Evolutionary conservation across 2,888 invertebrate genomes (phyloP).

Genomic region (Synergus umbraculus): DNA sequence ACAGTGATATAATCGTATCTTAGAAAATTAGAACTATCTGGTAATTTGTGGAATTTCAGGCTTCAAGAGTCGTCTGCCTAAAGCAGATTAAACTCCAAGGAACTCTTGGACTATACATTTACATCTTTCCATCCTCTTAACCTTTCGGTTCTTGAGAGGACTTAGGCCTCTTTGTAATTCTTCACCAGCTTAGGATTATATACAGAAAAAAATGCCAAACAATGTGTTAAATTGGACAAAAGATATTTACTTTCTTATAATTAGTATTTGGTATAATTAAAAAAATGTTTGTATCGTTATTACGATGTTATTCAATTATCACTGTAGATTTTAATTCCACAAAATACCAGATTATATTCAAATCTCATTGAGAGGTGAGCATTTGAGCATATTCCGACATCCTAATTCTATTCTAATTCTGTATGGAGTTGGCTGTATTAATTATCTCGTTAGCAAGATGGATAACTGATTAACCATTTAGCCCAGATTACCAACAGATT

Average conservation of each 20-base stretch:
- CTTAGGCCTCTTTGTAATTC: conserved; percentile 7
- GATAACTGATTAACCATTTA: conserved; percentile 26
- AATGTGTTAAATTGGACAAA: background rate
- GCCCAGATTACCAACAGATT: conserved; percentile 21
- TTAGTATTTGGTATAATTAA: background rate
- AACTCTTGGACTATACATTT: background rate
- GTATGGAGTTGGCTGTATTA: background rate
- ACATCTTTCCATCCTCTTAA: conserved; percentile 10
- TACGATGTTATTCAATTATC: background rate
- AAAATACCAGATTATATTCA: conserved; percentile 6
- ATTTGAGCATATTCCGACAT: background rate
- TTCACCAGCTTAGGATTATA: background rate
- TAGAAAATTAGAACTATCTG: conserved; percentile 19
- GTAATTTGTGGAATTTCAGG: conserved; percentile 36
- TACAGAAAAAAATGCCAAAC: background rate
- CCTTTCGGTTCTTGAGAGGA: background rate
- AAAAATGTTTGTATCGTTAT: background rate
- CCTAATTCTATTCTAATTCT: conserved; percentile 10
- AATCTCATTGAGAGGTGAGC: background rate
- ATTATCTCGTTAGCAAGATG: conserved; percentile 22
- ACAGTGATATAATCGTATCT: conserved; percentile 30
- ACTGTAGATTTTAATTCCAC: background rate
- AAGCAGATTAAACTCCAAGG: conserved; percentile 28
- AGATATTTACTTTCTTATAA: background rate
- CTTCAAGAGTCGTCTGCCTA: background rate